Conservation (phyloP, 2,797 vertebrate genomes). For the Ciconia nigra region DNA sequence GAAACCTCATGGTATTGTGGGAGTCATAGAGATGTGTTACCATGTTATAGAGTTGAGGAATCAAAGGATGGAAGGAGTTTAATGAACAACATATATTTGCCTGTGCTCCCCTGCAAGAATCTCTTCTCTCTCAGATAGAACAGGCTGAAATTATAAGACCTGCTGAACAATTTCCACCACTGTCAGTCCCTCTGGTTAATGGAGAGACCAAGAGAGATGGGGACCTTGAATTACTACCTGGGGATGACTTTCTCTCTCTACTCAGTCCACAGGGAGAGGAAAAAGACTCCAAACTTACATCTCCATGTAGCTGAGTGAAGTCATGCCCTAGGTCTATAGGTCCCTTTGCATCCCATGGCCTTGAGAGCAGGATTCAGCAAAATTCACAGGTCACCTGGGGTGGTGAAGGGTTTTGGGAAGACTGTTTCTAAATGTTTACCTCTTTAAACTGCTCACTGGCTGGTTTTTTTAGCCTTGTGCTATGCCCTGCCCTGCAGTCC, state of each 20-base stretch:
- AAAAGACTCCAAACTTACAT: background rate
- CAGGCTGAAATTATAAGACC: background rate
- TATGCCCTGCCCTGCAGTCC: background rate
- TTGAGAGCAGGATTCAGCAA: background rate
- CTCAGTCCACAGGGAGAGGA: background rate
- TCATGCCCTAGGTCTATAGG: too few species aligned
- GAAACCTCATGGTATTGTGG: background rate
- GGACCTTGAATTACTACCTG: background rate
- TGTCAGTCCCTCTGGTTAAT: background rate
- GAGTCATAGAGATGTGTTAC: background rate
- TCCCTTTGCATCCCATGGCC: background rate
- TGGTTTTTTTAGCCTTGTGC: background rate
- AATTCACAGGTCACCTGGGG: background rate
- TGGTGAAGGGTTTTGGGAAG: background rate
- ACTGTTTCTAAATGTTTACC: background rate
- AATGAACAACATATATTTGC: background rate
- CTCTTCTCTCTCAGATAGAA: background rate
- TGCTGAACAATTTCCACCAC: background rate
- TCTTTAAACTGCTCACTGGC: background rate
- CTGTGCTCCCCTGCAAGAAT: background rate
- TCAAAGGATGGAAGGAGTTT: background rate
- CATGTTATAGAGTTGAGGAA: background rate
- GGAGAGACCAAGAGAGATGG: background rate
- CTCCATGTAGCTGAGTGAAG: background rate
- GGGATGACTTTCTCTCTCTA: background rate